Conservation (phyloP, 2,113 vertebrate genomes). For the Calyptomena viridis region DNA sequence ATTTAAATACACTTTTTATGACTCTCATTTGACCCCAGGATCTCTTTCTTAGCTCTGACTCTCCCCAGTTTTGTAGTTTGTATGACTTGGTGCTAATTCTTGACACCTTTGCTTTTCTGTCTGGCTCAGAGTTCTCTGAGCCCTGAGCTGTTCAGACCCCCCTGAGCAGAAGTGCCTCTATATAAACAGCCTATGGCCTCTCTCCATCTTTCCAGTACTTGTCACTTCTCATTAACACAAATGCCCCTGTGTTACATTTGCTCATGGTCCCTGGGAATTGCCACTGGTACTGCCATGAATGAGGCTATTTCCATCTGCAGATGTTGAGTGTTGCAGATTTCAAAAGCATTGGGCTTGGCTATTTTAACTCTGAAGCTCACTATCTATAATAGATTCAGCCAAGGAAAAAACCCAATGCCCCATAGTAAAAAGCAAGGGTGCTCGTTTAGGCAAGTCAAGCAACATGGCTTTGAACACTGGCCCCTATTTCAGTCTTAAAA, state of each 20-base stretch:
- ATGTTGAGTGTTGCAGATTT: background rate
- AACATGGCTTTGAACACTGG: background rate
- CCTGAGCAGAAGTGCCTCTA: background rate
- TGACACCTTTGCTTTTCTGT: background rate
- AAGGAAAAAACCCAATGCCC: background rate
- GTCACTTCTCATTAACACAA: background rate
- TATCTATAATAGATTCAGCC: background rate
- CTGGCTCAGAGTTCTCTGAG: background rate
- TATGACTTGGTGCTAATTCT: background rate
- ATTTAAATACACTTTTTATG: background rate
- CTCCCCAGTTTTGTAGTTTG: background rate
- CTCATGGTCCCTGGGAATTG: background rate
- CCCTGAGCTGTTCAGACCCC: background rate
- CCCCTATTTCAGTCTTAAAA: background rate
- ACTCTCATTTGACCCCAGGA: background rate
- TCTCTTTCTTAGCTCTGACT: background rate
- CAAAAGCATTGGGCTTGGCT: background rate
- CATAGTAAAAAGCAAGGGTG: background rate
- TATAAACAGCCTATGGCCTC: background rate
- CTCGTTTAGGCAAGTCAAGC: background rate
- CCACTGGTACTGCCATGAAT: background rate
- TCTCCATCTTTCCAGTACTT: background rate
- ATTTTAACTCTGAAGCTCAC: background rate
- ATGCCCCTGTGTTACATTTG: background rate
- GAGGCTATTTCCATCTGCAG: background rate